Percentiles rank a stretch among this genome's conserved stretches.
phyloP scores from a whole-genome alignment of 2,797 vertebrate genomes.

The Myotis findleyi region DNA sequence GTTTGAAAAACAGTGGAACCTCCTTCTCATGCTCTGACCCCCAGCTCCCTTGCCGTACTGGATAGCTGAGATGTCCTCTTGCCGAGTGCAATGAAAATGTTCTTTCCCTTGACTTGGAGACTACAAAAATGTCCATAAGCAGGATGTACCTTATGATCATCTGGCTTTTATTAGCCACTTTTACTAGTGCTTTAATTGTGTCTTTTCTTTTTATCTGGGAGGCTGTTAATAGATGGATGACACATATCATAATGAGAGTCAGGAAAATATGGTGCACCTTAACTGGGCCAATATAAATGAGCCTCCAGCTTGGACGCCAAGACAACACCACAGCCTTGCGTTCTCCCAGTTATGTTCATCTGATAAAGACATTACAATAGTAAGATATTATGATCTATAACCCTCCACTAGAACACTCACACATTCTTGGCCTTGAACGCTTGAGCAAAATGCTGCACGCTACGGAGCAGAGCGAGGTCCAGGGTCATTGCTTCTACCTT shows the following conservation, averaged over 20 bases:
- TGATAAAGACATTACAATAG: constrained; percentile 86
- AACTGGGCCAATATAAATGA: constrained; percentile 56
- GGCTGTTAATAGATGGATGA: constrained; percentile 66
- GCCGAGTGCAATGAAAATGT: neutral
- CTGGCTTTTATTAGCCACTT: neutral
- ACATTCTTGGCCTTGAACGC: constrained; percentile 95
- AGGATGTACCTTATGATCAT: neutral
- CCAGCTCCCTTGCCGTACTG: neutral
- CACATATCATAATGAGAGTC: constrained; percentile 63
- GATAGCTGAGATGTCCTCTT: neutral
- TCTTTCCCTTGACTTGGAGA: neutral
- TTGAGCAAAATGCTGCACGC: constrained; percentile 94
- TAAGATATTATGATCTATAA: constrained; percentile 72
- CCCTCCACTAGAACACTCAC: constrained; percentile 90
- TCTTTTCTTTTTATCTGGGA: constrained; percentile 50
- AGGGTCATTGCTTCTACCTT: constrained; percentile 96
- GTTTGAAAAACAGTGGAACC: neutral
- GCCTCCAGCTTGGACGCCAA: constrained; percentile 53
- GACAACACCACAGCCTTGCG: constrained; percentile 28
- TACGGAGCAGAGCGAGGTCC: constrained; percentile 94
- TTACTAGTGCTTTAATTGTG: neutral
- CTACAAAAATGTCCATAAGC: neutral
- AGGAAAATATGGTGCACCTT: constrained; percentile 11
- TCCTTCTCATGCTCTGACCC: rapidly evolving
- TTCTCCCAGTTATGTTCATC: constrained; percentile 73